These are phyloP conservation scores for Clamator glandarius DNA, from an alignment of 2,797 vertebrate genomes.

Conservation along the genomic window DNA sequence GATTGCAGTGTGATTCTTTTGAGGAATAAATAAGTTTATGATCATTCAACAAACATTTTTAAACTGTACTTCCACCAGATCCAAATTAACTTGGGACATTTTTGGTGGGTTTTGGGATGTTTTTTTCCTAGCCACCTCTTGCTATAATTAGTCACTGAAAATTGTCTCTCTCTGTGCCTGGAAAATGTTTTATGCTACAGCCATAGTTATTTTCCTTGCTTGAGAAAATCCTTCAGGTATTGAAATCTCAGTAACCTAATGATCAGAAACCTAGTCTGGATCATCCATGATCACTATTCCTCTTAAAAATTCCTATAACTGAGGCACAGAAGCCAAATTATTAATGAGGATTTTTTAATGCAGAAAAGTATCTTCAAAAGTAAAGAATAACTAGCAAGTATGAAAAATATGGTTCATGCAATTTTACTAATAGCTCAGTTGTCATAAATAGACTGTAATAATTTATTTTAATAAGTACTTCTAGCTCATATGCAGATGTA, in stretches of 20 bases:
- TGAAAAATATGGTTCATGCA: not conserved
- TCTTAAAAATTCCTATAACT: not conserved
- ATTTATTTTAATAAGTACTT: constrained; percentile 46
- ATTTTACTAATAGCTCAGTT: not conserved
- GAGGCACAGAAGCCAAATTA: not conserved
- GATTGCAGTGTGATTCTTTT: constrained; percentile 16
- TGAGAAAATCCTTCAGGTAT: constrained; percentile 24
- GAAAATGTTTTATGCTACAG: not conserved
- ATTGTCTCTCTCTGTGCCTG: not conserved
- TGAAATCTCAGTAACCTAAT: constrained; percentile 45
- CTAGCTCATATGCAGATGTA: not conserved
- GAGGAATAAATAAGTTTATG: not conserved
- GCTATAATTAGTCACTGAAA: constrained; percentile 59
- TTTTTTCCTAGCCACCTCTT: constrained; percentile 19
- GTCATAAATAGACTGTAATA: not conserved
- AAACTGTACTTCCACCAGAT: not conserved
- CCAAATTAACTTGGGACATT: constrained; percentile 20
- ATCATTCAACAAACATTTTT: constrained; percentile 38
- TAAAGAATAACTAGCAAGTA: not conserved
- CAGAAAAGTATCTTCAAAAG: not conserved
- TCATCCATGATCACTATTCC: not conserved
- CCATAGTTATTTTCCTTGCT: constrained; percentile 19
- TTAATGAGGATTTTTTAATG: not conserved
- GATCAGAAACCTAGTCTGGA: constrained; percentile 22
- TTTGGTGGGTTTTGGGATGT: not conserved